Evolutionary conservation across 1,140 invertebrate species (phyloP), one percentile per base, ranked within the genome.

Genomic region (Drepana arcuata): DNA sequence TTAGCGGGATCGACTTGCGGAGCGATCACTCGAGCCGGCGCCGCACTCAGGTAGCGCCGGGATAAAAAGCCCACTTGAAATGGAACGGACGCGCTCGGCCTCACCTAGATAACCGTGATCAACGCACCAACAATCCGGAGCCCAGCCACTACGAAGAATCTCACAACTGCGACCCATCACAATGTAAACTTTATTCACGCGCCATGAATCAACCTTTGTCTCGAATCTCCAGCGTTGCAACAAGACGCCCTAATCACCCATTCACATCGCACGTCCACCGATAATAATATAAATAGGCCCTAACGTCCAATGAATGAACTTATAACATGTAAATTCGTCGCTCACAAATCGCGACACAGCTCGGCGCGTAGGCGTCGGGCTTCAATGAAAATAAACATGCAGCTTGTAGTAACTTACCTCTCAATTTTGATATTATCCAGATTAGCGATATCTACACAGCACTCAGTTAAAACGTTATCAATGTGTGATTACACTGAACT

Each of bases 281-380:
- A 65, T 69, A 66, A 67, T 65, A 67, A 66, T 72, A 78, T 64
- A 78, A 71, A 78, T 72, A 70, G 48, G 53, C 48, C 53, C 49
- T 52, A 65, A 47, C 60, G 53, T 61, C 48, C 67, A 50, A 75
- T 77, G 71, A 78, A 78, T 77, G 71, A 70, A 73, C 62, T 67
- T 75, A 70, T 71, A 74, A 68, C 65, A 79, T 79, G 71, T 75
- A 78, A 78, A 78, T 81, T 75, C 64, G 72, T 73, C 65, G 66
- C 62, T 75, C 64, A 70, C 61, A 69, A 78, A 81, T 81, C 73
- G 73, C 71, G 68, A 77, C 69, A 67, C 40, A 57, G 50, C 50
- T 41, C 50, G 41, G 62, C 35, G 75, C 70, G 77, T 81, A 77
- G 77, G 77, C 70, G 77, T 67, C 53, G 49, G 45, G 56, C 53